Percentiles rank a stretch among this genome's conserved stretches.
phyloP scores from a whole-genome alignment of 2,797 vertebrate species.

The Natrix natrix region DNA sequence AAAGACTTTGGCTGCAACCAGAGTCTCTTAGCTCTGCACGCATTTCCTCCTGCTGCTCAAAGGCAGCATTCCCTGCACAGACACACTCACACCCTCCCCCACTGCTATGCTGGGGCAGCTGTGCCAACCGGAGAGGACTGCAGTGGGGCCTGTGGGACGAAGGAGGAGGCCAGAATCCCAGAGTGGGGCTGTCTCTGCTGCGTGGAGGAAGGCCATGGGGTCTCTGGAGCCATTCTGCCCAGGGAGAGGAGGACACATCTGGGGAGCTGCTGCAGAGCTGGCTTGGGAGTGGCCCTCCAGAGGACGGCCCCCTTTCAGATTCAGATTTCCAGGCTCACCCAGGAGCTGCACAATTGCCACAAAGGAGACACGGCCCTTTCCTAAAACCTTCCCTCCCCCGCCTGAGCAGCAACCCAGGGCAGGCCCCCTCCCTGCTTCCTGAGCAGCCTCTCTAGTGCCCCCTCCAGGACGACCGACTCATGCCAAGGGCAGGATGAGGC shows the following conservation, averaged over 20 bases:
- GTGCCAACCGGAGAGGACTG: not conserved
- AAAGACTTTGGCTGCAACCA: not conserved
- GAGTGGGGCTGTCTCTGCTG: not conserved
- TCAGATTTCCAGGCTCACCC: not conserved
- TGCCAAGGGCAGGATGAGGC: not conserved
- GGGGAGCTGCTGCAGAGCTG: not conserved
- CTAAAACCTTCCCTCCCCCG: not conserved
- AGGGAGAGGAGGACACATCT: not conserved
- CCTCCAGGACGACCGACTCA: not conserved
- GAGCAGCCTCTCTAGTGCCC: not conserved
- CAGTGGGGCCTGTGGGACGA: not conserved
- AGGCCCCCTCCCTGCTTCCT: not conserved
- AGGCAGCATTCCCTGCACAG: not conserved
- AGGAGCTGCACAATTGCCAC: not conserved
- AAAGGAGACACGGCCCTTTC: not conserved
- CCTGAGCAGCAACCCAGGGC: not conserved
- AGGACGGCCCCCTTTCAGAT: not conserved
- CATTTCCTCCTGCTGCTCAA: slow-evolving; percentile 28
- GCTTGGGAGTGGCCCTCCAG: not conserved
- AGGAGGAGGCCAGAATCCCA: not conserved
- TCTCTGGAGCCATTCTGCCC: not conserved
- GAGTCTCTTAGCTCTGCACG: slow-evolving; percentile 32
- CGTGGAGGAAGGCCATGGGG: not conserved
- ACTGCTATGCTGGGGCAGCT: not conserved
- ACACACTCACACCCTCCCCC: not conserved